Conservation (phyloP, 2,113 vertebrate species). For the Elephas maximus region DNA sequence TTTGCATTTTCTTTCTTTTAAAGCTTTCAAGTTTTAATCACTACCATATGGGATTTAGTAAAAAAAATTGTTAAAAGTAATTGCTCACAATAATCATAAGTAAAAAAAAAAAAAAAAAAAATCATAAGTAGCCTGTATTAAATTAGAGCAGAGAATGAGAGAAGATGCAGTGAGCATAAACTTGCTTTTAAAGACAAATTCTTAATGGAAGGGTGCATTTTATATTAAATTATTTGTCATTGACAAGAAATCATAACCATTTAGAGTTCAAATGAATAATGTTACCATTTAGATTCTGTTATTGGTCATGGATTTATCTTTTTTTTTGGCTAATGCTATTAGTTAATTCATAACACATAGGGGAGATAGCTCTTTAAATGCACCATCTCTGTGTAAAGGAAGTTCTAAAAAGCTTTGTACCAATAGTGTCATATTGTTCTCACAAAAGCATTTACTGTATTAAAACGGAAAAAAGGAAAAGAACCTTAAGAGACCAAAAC, state of each 20-base stretch:
- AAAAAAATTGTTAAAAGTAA: constrained; percentile 79
- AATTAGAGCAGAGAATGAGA: constrained; percentile 76
- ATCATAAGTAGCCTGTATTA: constrained; percentile 66
- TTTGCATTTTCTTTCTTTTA: constrained; percentile 75
- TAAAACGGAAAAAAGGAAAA: background rate
- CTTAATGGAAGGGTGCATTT: constrained; percentile 67
- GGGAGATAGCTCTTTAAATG: background rate
- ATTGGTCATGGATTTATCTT: background rate
- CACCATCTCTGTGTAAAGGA: background rate
- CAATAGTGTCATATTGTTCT: constrained; percentile 4
- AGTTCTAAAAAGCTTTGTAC: background rate
- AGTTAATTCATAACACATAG: background rate
- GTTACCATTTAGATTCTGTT: background rate
- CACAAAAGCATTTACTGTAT: background rate
- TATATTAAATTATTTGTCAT: constrained; percentile 72
- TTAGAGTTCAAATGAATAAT: constrained; percentile 18
- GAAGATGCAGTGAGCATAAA: constrained; percentile 11
- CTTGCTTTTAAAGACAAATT: constrained; percentile 71
- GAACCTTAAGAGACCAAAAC: background rate
- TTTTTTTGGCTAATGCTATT: background rate
- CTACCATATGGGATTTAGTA: constrained; percentile 76
- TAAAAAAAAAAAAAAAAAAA: background rate
- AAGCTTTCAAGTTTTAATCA: constrained; percentile 85
- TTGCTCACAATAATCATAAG: constrained; percentile 74
- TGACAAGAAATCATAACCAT: constrained; percentile 51